Conservation (phyloP, 2,113 vertebrate genomes). For the Protobothrops flavoviridis region DNA sequence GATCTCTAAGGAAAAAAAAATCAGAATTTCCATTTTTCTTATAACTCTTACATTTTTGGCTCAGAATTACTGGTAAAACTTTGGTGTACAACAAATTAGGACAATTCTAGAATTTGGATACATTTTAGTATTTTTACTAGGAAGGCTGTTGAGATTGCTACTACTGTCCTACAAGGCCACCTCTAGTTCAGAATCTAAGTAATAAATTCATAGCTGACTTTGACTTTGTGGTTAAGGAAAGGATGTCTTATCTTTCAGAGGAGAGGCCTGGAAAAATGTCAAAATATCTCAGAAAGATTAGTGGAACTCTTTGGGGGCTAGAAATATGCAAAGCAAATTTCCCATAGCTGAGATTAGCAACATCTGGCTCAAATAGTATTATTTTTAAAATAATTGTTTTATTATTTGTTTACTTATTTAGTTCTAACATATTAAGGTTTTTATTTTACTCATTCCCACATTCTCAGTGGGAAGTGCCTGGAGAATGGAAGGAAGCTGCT, state of each 20-base stretch:
- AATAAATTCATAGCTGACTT: not conserved
- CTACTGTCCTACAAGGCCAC: not conserved
- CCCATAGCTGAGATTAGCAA: not conserved
- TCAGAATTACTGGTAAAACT: not conserved
- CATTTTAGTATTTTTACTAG: not conserved
- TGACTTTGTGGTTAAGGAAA: not conserved
- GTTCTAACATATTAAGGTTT: not conserved
- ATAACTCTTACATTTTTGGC: not conserved
- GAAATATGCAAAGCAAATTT: constrained; percentile 1
- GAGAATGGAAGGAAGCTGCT: not conserved
- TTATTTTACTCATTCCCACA: not conserved
- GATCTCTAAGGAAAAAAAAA: not conserved
- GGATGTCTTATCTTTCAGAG: constrained; percentile 3
- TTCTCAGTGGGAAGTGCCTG: not conserved
- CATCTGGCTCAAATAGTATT: not conserved
- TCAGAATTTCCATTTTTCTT: too few species aligned
- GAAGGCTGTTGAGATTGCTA: not conserved
- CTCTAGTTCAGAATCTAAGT: not conserved
- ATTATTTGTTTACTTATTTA: not conserved
- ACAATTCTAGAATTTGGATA: not conserved
- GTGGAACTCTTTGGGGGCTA: not conserved
- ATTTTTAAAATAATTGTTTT: not conserved
- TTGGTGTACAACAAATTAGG: not conserved
- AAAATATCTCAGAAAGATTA: not conserved
- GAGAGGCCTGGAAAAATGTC: constrained; percentile 1